phyloP scores from a whole-genome alignment of 2,113 vertebrate species.

The Plotosus lineatus region DNA sequence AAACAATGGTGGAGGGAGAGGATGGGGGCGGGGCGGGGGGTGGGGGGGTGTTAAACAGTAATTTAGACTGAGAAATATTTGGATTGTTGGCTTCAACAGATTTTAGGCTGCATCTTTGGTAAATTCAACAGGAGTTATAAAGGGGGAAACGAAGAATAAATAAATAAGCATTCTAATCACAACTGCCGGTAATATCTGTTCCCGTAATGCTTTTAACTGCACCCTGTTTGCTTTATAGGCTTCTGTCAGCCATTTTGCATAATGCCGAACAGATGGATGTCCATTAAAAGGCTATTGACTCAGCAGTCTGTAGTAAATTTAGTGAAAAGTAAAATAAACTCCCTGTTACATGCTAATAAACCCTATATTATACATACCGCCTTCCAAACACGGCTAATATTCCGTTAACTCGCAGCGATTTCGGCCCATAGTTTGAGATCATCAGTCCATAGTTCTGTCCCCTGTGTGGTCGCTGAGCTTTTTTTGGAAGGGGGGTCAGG shows the following conservation, averaged over 20 bases:
- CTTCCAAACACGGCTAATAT: background rate
- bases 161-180: slow-evolving; percentile 5
- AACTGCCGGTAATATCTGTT: background rate
- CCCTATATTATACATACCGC: background rate
- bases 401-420: slow-evolving; percentile 1
- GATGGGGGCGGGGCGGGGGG: too few relatives aligned
- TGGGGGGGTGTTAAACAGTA: background rate
- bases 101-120: background rate
- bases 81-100: background rate
- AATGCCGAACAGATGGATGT: slow-evolving; percentile 43
- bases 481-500: slow-evolving; percentile 24
- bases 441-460: slow-evolving; percentile 26
- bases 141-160: background rate
- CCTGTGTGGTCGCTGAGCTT: slow-evolving; percentile 17
- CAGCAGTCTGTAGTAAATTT: slow-evolving; percentile 29
- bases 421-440: background rate
- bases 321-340: slow-evolving; percentile 30
- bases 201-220: slow-evolving; percentile 3
- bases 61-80: background rate
- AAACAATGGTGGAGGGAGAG: background rate
- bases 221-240: slow-evolving; percentile 22
- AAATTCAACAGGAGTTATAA: background rate
- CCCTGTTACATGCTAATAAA: background rate
- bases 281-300: slow-evolving; percentile 34
- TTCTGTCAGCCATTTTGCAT: slow-evolving; percentile 32